Percentiles rank a stretch among this genome's conserved stretches.
These are phyloP conservation scores for Schrankia costaestrigalis DNA, from an alignment of 2,888 invertebrate genomes.

Conservation along the genomic window DNA sequence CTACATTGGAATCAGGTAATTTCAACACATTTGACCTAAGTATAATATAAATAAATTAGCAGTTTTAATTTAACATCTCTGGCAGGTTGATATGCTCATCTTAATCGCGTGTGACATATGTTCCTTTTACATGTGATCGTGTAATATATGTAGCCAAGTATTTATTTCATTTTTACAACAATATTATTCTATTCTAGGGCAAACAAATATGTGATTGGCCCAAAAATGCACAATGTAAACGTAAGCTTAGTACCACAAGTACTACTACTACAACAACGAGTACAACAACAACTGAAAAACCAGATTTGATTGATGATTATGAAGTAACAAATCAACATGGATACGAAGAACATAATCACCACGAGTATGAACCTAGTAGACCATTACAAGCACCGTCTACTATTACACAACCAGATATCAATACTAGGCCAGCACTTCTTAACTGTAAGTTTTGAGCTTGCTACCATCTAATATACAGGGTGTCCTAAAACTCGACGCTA, in stretches of 20 bases:
- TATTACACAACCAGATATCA: constrained; percentile 40
- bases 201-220: constrained; percentile 88
- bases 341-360: constrained; percentile 14
- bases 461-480: too few species aligned
- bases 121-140: too few species aligned
- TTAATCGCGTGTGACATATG: too few species aligned
- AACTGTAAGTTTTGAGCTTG: constrained; percentile 47
- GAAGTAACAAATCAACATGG: constrained; percentile 12
- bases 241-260: constrained; percentile 33
- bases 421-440: constrained; percentile 52
- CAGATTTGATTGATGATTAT: constrained; percentile 32
- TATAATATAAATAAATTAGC: not conserved
- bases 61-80: not conserved
- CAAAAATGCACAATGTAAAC: constrained; percentile 80
- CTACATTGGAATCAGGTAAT: constrained; percentile 86
- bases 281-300: constrained; percentile 37
- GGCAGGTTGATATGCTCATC: too few species aligned
- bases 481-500: too few species aligned
- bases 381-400: constrained; percentile 57
- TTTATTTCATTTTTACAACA: not conserved
- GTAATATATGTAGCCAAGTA: too few species aligned
- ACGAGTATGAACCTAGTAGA: constrained; percentile 24
- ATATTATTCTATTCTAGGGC: constrained; percentile 51
- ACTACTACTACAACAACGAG: constrained; percentile 40
- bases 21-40: not conserved